A percentile compares a stretch with the other conserved stretches of the same genome.
These are phyloP conservation scores for Corythaeola cristata DNA, from an alignment of 2,113 vertebrate species.

Conservation along the genomic window DNA sequence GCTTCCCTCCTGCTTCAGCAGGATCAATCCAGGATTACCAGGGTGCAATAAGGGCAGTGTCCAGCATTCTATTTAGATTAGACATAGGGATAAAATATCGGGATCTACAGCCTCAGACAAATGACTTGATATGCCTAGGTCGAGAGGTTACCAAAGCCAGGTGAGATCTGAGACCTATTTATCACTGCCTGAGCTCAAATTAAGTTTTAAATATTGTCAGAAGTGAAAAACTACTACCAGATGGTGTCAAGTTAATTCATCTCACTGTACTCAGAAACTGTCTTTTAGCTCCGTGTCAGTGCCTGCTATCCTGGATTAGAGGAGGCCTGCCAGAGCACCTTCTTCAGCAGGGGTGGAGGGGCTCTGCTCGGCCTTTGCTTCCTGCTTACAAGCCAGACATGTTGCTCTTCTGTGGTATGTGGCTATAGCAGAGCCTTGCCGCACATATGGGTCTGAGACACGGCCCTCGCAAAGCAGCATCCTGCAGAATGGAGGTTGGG, in stretches of 20 bases:
- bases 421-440: background rate
- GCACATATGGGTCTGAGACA: accelerated
- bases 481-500: background rate
- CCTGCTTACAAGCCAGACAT: background rate
- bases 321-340: background rate
- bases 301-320: background rate
- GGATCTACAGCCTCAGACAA: slow-evolving; percentile 73
- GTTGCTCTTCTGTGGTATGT: accelerated
- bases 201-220: slow-evolving; percentile 83
- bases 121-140: slow-evolving; percentile 73
- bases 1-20: background rate
- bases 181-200: slow-evolving; percentile 80
- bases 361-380: background rate
- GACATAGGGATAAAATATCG: slow-evolving; percentile 57
- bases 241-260: slow-evolving; percentile 70
- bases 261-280: slow-evolving; percentile 35
- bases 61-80: slow-evolving; percentile 63
- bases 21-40: slow-evolving; percentile 11
- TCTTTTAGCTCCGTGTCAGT: slow-evolving; percentile 16
- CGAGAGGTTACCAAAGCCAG: slow-evolving; percentile 78
- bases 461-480: background rate
- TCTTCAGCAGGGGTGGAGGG: background rate
- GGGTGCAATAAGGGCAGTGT: background rate
- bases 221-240: slow-evolving; percentile 81
- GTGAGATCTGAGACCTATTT: slow-evolving; percentile 78